phyloP scores from a whole-genome alignment of 2,888 invertebrate species.

The Oligia strigilis region DNA sequence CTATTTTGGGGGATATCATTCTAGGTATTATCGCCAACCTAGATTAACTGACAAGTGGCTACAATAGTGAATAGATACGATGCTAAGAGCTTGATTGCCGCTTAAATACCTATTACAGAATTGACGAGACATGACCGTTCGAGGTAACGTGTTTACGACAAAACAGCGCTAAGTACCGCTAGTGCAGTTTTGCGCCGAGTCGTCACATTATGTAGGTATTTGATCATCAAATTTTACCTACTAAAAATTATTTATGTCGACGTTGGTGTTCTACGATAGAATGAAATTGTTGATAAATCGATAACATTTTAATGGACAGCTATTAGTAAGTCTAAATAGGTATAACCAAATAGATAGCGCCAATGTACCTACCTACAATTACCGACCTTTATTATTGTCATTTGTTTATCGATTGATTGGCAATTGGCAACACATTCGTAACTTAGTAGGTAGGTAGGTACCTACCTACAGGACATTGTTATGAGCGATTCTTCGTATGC shows the following conservation, averaged over 20 bases:
- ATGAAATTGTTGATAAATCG: constrained; percentile 23
- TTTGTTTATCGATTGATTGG: constrained; percentile 4
- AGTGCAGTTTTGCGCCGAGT: constrained; percentile 14
- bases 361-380: constrained; percentile 1
- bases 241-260: constrained; percentile 10
- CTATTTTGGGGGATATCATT: background rate
- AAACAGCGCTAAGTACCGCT: constrained; percentile 15
- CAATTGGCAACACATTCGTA: constrained; percentile 5
- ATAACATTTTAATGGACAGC: constrained; percentile 34
- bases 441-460: background rate
- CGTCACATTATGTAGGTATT: constrained; percentile 18
- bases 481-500: constrained; percentile 44
- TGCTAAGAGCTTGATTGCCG: constrained; percentile 13
- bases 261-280: constrained; percentile 22
- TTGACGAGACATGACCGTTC: constrained; percentile 14
- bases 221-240: constrained; percentile 10
- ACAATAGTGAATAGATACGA: constrained; percentile 6
- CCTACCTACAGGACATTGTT: constrained; percentile 26
- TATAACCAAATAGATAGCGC: constrained; percentile 36
- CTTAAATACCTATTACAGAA: constrained; percentile 13
- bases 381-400: background rate
- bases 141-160: constrained; percentile 4
- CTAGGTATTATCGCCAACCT: constrained; percentile 4
- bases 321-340: background rate
- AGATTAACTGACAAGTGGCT: constrained; percentile 26